Percentiles rank a stretch among this genome's conserved stretches.
These are phyloP conservation scores for Caenorhabditis briggsae DNA, from an alignment of 1,140 invertebrate genomes.

Conservation along the genomic window DNA sequence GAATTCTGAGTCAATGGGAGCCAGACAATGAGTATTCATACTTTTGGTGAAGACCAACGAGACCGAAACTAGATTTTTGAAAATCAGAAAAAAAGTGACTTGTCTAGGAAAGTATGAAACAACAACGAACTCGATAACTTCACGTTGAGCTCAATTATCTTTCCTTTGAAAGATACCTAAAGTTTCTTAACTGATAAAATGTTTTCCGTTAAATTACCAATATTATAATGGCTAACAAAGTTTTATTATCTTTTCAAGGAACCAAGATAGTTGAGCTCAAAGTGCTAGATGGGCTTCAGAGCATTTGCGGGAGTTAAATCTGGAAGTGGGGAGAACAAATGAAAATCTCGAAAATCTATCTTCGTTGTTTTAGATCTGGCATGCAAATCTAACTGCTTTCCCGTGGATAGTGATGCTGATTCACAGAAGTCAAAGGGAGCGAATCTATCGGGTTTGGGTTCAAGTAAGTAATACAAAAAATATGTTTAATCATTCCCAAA, in stretches of 20 bases:
- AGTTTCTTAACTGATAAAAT: background rate
- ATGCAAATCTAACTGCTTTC: constrained; percentile 4
- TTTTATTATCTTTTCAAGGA: too few relatives aligned
- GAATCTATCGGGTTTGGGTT: background rate
- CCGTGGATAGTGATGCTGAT: constrained; percentile 43
- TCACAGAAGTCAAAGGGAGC: constrained; percentile 36
- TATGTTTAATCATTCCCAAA: too few relatives aligned
- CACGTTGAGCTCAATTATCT: background rate
- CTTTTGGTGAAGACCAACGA: background rate
- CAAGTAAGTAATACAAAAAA: background rate
- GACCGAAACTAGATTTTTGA: background rate
- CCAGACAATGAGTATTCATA: background rate
- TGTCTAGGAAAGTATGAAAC: too few relatives aligned
- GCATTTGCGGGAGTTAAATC: too few relatives aligned
- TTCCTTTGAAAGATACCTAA: background rate
- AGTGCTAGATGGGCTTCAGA: too few relatives aligned
- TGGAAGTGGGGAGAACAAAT: too few relatives aligned
- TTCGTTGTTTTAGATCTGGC: background rate
- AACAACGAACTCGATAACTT: too few relatives aligned
- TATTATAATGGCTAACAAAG: too few relatives aligned
- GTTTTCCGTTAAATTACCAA: too few relatives aligned
- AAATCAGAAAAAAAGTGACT: too few relatives aligned
- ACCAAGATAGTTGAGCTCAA: too few relatives aligned
- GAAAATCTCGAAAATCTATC: background rate
- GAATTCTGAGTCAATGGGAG: too few relatives aligned